Conservation (phyloP, 2,797 vertebrate species). For the Morus bassanus region DNA sequence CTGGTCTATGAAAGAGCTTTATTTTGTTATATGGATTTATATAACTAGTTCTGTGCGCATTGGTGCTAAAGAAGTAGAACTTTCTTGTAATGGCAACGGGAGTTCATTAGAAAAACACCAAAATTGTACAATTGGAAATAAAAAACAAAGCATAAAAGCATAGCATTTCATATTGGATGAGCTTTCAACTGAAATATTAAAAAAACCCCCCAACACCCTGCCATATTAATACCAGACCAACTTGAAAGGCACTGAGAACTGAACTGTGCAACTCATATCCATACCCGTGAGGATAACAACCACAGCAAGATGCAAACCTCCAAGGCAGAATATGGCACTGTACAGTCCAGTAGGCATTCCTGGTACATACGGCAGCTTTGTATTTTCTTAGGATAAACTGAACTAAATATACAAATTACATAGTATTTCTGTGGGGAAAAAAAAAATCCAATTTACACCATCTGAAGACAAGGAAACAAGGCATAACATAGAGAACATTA, state of each 20-base stretch:
- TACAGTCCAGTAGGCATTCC: conserved; percentile 23
- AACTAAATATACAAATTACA: conserved; percentile 33
- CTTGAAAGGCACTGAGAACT: conserved; percentile 42
- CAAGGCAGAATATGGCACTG: conserved; percentile 28
- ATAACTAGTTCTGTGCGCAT: neutral
- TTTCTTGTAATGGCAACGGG: neutral
- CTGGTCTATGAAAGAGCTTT: neutral
- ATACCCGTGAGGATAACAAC: neutral
- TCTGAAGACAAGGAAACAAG: conserved; percentile 21
- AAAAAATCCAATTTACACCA: neutral
- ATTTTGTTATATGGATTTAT: neutral
- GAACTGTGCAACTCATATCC: conserved; percentile 20
- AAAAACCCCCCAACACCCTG: neutral
- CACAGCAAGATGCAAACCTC: neutral
- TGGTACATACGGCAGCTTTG: neutral
- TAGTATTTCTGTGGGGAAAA: neutral
- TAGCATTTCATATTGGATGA: neutral
- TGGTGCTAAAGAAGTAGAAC: neutral
- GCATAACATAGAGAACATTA: neutral
- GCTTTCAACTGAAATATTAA: neutral
- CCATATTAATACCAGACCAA: neutral
- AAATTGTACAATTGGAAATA: neutral
- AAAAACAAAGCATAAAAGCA: conserved; percentile 5
- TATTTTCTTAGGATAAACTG: conserved; percentile 10
- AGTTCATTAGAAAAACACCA: neutral